A percentile compares a stretch with the other conserved stretches of the same genome.
phyloP scores from a whole-genome alignment of 2,797 vertebrate genomes.

The Neosilurus mollespiculum region DNA sequence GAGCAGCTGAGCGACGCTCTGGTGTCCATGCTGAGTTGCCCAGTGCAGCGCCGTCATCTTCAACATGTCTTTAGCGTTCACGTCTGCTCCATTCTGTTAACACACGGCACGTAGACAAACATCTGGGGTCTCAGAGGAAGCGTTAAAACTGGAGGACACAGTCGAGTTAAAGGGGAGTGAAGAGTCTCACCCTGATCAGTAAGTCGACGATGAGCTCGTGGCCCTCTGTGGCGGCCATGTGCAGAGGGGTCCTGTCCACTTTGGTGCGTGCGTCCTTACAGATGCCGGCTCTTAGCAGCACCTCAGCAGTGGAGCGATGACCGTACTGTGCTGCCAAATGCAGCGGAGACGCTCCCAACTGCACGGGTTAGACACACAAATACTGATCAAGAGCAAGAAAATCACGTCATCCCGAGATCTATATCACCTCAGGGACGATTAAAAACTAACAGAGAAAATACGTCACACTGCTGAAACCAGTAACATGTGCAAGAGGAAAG shows the following conservation, averaged over 20 bases:
- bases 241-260: conserved; percentile 90
- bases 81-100: conserved; percentile 85
- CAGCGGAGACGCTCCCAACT: conserved; percentile 90
- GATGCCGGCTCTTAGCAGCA: conserved; percentile 86
- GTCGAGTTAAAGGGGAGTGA: not conserved
- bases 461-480: no score
- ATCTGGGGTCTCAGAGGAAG: not conserved
- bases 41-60: conserved; percentile 94
- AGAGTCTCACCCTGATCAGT: conserved; percentile 77
- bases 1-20: conserved; percentile 77
- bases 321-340: conserved; percentile 90
- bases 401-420: no score
- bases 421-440: no score
- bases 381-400: not conserved
- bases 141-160: not conserved
- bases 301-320: conserved; percentile 89
- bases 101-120: not conserved
- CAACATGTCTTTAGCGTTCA: conserved; percentile 93
- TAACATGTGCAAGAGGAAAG: no score
- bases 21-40: conserved; percentile 85
- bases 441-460: no score
- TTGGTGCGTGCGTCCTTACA: conserved; percentile 92
- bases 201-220: conserved; percentile 85
- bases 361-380: not conserved
- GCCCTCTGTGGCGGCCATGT: conserved; percentile 89